Percentiles rank a stretch among this genome's conserved stretches.
These are phyloP conservation scores for Oplegnathus fasciatus DNA, from an alignment of 2,113 vertebrate genomes.

Conservation along the genomic window DNA sequence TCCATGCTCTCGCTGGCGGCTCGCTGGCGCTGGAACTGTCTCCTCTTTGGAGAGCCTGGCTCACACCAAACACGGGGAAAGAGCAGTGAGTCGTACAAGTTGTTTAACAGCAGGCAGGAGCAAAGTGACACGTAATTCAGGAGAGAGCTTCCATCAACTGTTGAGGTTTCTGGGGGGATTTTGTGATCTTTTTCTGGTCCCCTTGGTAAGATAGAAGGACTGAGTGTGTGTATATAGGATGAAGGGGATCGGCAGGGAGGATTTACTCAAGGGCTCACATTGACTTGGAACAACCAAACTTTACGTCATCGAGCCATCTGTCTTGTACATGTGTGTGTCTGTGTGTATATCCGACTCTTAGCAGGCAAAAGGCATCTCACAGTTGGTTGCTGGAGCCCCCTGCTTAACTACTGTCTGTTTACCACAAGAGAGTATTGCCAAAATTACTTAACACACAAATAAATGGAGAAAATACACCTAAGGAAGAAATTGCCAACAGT, in stretches of 20 bases:
- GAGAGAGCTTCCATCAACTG: slow-evolving; percentile 40
- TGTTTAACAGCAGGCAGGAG: slow-evolving; percentile 22
- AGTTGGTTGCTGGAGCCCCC: slow-evolving; percentile 66
- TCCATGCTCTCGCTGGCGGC: slow-evolving; percentile 98
- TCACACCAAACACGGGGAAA: not conserved
- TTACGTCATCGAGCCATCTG: slow-evolving; percentile 84
- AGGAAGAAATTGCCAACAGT: not conserved
- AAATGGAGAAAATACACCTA: not conserved
- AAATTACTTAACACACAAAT: slow-evolving; percentile 39
- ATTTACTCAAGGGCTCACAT: slow-evolving; percentile 64
- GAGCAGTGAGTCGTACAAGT: slow-evolving; percentile 20
- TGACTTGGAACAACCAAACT: slow-evolving; percentile 70
- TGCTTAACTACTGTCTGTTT: slow-evolving; percentile 53
- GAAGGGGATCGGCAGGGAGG: slow-evolving; percentile 44
- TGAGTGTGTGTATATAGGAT: slow-evolving; percentile 39
- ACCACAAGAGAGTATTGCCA: slow-evolving; percentile 18
- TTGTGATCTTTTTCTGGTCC: slow-evolving; percentile 28
- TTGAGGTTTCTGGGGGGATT: slow-evolving; percentile 37
- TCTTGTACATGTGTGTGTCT: slow-evolving; percentile 45
- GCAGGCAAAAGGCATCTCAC: slow-evolving; percentile 62
- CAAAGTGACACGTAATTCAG: slow-evolving; percentile 39
- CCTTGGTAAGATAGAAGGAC: slow-evolving; percentile 2
- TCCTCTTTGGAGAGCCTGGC: slow-evolving; percentile 93
- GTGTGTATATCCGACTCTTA: slow-evolving; percentile 48
- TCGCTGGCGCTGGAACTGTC: slow-evolving; percentile 95